Base-by-base conservation (phyloP, 1,140 invertebrate species). In the Nomia melanderi region DNA sequence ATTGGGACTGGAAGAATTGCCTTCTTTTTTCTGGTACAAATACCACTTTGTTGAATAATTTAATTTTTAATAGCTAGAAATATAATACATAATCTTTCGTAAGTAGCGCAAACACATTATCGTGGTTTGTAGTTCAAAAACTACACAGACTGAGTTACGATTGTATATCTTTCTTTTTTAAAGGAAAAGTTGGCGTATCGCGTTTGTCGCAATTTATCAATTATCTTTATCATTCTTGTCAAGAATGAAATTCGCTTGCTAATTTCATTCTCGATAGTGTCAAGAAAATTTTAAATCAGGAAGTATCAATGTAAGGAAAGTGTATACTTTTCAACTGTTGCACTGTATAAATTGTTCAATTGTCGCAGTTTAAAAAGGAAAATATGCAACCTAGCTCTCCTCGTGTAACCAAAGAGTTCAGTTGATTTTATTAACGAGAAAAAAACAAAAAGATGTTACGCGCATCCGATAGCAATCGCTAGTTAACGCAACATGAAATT, bases 341-440 rank as follows among this genome's bases (percentile, higher is more conserved):
- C 17, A n/a, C 14, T 54, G 41, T 56, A 31, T 31, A 3, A 39
- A 71, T 20, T 47, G 63, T 71, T 77, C 63, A 63, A 71, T 63
- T 74, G 25, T 39, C 36, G 14, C 14, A 9, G 23, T 77, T 77
- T 71, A 73, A 73, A 78, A 78, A 77, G 59, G 73, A 77, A 76
- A 63, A 25, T 79, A 67, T 70, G 65, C 78, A 76, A 79, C 50
- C 29, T 69, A 56, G 56, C 78, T 79, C 78, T 69, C n/a, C 31
- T 79, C 60, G 72, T 79, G 72, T 76, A 79, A 76, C 78, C 78
- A 81, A 81, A 81, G 78, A 81, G 59, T 78, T 64, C 47, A 78
- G 17, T 66, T 74, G 50, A 44, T 78, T 78, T 78, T 75, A 44
- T 50, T 50, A 50, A 50, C n/a, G n/a, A 50, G n/a, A n/a, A 50